phyloP scores from a whole-genome alignment of 2,888 invertebrate genomes.

The Sesia apiformis region DNA sequence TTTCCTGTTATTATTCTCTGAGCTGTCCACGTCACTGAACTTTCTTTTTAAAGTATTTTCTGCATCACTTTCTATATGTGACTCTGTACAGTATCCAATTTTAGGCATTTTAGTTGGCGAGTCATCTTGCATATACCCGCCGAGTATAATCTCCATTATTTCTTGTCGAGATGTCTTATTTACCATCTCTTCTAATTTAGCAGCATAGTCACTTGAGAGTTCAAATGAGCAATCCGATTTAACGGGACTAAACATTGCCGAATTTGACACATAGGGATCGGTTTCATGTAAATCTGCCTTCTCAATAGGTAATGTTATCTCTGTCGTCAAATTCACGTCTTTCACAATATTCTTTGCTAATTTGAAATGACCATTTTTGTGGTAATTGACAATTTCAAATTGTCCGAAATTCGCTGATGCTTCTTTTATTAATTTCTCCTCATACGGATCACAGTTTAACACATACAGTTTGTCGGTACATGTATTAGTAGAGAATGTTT shows the following conservation, averaged over 20 bases:
- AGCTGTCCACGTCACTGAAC: conserved; percentile 33
- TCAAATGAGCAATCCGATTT: conserved; percentile 66
- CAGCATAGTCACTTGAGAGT: conserved; percentile 55
- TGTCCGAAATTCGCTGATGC: conserved; percentile 36
- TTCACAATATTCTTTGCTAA: conserved; percentile 42
- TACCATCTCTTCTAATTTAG: conserved; percentile 60
- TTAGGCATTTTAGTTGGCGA: conserved; percentile 44
- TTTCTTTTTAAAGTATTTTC: conserved; percentile 41
- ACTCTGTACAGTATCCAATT: conserved; percentile 51
- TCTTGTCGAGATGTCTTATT: conserved; percentile 59
- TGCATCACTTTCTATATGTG: conserved; percentile 31
- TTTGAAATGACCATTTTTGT: conserved; percentile 50
- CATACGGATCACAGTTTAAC: conserved; percentile 54
- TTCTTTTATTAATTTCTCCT: conserved; percentile 48
- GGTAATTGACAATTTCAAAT: conserved; percentile 48
- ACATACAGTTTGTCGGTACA: conserved; percentile 35
- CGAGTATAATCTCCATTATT: conserved; percentile 69
- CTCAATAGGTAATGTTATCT: conserved; percentile 46
- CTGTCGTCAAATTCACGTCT: conserved; percentile 38
- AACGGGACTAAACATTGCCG: conserved; percentile 44
- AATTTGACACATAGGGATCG: not conserved
- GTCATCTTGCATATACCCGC: conserved; percentile 35
- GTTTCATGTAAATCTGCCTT: conserved; percentile 4
- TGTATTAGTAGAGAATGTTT: conserved; percentile 24
- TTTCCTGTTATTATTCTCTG: conserved; percentile 45